Base-by-base conservation (phyloP, 2,797 vertebrate species). In the Pipistrellus kuhlii region DNA sequence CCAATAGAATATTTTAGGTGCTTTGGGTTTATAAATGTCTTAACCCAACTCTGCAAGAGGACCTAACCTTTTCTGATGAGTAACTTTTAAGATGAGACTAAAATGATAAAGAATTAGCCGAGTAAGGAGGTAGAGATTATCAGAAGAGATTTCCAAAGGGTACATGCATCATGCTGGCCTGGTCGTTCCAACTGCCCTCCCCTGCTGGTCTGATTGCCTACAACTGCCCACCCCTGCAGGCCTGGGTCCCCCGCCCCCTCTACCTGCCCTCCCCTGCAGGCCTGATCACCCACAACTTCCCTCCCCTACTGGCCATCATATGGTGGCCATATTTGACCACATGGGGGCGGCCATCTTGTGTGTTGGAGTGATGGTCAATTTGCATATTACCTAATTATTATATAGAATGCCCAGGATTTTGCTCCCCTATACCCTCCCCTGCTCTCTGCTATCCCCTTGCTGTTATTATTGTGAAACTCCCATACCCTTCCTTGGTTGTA, bases 31-130 rank as follows among this genome's bases (percentile, higher is more conserved):
- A 89, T 48, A 59, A 21, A 88, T 78, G 13, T 51, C 32, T 85
- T 91, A 82, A 41, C 11, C 71, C 32, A 64, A 6, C 11, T 30
- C 55, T 46, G 8, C 48, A 82, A 53, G 53, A 25, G 44, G 23
- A 68, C 38, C 23, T 30, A 38, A 88, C 32, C 46, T 85, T 84
- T 68, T 85, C 48, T 76, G 80, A 94, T 85, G 17, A n/a, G 5
- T 85, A 96, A 80, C 21, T 89, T 90, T 51, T 68, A 95, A 69
- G n/a, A 51, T 57, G 48, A 89, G 20, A 86, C 23, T 72, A 73
- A 78, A 77, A 85, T 55, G 69, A 91, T 73, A n/a, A 78, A 88
- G 59, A 85, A 85, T 93, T 88, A 44, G 64, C 64, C 77, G 14
- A 83, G n/a, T 81, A 73, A 76, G 68, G 53, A n/a, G 6, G 68